Percentiles rank a stretch among this genome's conserved stretches.
phyloP scores from a whole-genome alignment of 2,113 vertebrate genomes.

The Cricetomys ansorgei region DNA sequence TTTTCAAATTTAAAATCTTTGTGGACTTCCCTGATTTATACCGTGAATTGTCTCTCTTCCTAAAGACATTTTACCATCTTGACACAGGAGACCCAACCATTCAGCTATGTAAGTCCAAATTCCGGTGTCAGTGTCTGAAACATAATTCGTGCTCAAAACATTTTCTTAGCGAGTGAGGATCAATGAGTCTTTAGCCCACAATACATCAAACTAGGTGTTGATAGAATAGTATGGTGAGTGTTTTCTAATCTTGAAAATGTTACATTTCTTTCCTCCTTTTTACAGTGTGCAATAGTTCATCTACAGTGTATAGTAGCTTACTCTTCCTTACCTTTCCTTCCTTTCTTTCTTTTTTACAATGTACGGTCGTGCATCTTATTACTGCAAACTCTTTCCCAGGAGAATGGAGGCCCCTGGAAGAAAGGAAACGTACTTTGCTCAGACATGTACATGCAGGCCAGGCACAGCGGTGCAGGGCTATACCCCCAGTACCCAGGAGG shows the following conservation, averaged over 20 bases:
- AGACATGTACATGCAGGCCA: not conserved
- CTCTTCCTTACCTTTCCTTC: too few species aligned
- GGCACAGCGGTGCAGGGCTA: not conserved
- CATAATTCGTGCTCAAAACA: not conserved
- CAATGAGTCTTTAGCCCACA: not conserved
- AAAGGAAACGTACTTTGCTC: not conserved
- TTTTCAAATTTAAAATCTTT: not conserved
- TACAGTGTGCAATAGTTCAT: too few species aligned
- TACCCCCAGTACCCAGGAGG: not conserved
- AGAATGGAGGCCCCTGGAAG: not conserved
- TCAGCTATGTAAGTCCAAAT: not conserved
- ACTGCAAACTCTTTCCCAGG: not conserved
- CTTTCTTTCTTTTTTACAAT: too few species aligned
- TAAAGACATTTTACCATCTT: conserved; percentile 8
- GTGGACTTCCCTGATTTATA: not conserved
- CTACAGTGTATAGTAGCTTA: too few species aligned
- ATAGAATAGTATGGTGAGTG: not conserved
- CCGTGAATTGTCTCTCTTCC: not conserved
- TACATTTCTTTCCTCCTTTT: not conserved
- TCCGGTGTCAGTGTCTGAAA: not conserved
- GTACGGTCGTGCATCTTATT: not conserved
- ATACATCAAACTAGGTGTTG: not conserved
- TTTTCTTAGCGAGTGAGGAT: conserved; percentile 3
- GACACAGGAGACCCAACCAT: not conserved
- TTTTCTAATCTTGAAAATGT: conserved; percentile 36